Evolutionary conservation across 2,797 vertebrate species (phyloP).

Genomic region (Sebastiscus tertius): DNA sequence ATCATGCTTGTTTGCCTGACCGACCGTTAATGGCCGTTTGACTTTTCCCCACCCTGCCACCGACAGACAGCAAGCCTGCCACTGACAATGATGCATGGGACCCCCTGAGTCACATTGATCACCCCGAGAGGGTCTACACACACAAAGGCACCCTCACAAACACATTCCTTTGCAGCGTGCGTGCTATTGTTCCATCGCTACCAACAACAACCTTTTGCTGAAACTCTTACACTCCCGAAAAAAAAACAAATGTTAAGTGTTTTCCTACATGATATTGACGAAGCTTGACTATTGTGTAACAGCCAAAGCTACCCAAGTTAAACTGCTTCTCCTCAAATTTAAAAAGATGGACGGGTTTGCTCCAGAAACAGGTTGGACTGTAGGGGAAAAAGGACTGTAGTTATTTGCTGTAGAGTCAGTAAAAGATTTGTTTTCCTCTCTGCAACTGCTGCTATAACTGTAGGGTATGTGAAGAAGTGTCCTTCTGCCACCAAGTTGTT

Average conservation of each 20-base stretch:
- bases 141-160: constrained; percentile 24
- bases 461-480: constrained; percentile 18
- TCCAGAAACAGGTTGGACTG: neutral
- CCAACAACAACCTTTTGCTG: neutral
- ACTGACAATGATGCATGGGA: constrained; percentile 76
- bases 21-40: constrained; percentile 64
- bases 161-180: constrained; percentile 17
- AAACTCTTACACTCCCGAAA: neutral
- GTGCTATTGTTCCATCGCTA: neutral
- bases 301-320: neutral
- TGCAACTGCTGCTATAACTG: constrained; percentile 17
- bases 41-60: constrained; percentile 62
- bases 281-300: neutral
- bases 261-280: neutral
- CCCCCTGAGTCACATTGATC: constrained; percentile 75
- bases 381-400: neutral
- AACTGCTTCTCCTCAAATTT: neutral
- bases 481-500: constrained; percentile 25
- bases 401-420: constrained; percentile 16
- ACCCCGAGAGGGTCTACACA: constrained; percentile 46
- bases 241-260: too few species aligned
- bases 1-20: constrained; percentile 70
- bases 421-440: constrained; percentile 6
- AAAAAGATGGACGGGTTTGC: constrained; percentile 8
- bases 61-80: constrained; percentile 62